Evolutionary conservation across 2,797 vertebrate species (phyloP).

Genomic region (Onychomys arenicola): DNA sequence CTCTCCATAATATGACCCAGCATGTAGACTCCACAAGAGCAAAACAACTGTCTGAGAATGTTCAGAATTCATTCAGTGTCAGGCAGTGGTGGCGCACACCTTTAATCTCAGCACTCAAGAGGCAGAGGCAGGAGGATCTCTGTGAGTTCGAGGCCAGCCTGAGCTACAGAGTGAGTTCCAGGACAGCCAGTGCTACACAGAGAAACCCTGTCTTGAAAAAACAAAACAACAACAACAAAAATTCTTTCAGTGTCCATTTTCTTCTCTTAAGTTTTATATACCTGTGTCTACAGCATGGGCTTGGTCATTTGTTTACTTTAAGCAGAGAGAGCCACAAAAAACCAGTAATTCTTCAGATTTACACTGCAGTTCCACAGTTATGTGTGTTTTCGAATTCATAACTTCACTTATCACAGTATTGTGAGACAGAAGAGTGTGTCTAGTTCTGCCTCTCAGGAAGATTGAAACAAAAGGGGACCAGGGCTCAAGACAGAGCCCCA

Average conservation of each 20-base stretch:
- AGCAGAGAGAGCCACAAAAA: background rate
- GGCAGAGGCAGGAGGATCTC: too few relatives aligned
- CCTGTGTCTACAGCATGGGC: background rate
- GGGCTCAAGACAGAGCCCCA: background rate
- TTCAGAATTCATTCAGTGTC: background rate
- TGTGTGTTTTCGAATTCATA: background rate
- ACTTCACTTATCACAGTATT: background rate
- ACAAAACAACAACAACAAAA: background rate
- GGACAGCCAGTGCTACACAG: too few relatives aligned
- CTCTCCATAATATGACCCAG: background rate
- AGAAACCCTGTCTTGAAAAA: too few relatives aligned
- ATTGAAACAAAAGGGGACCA: background rate
- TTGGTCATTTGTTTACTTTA: conserved; percentile 24
- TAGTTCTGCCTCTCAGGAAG: background rate
- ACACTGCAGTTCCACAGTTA: background rate
- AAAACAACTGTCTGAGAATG: background rate
- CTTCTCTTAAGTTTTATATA: background rate
- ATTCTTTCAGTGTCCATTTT: background rate
- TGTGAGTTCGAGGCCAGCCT: too few relatives aligned
- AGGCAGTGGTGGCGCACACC: too few relatives aligned
- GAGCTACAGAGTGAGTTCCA: too few relatives aligned
- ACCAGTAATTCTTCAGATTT: background rate
- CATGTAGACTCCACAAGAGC: background rate
- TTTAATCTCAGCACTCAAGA: too few relatives aligned
- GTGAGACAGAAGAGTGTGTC: background rate